Evolutionary conservation across 2,113 vertebrate species (phyloP).

Genomic region (Regulus satrapa): DNA sequence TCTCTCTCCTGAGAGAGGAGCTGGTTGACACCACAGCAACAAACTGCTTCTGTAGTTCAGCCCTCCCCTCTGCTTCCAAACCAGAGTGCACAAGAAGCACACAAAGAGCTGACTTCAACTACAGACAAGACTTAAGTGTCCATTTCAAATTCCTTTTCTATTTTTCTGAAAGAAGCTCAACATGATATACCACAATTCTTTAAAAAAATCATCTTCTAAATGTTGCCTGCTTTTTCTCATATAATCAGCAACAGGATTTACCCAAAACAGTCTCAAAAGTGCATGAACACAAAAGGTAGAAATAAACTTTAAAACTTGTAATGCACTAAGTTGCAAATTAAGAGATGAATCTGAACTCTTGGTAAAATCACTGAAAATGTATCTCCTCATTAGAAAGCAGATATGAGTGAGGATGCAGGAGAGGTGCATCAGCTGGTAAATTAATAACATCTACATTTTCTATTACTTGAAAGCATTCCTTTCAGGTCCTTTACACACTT

Average conservation of each 20-base stretch:
- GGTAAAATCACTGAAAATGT: not conserved
- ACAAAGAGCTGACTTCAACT: not conserved
- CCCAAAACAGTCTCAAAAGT: not conserved
- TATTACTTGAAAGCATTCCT: not conserved
- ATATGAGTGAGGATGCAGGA: not conserved
- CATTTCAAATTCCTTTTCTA: not conserved
- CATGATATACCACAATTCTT: not conserved
- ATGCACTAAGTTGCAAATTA: not conserved
- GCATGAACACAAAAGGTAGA: not conserved
- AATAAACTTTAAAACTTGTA: not conserved
- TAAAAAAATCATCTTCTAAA: not conserved
- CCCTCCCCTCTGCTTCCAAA: not conserved
- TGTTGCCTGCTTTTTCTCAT: not conserved
- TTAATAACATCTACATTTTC: not conserved
- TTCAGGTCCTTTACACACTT: not conserved
- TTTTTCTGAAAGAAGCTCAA: not conserved
- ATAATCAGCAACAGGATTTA: not conserved
- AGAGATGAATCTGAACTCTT: not conserved
- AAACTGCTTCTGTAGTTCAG: not conserved
- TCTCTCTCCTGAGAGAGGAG: too few species aligned
- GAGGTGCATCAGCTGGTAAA: not conserved
- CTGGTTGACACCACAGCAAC: not conserved
- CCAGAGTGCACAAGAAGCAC: not conserved
- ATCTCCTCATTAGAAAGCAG: not conserved
- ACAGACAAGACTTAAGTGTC: not conserved